A percentile compares a stretch with the other conserved stretches of the same genome.
Conservation (phyloP, 2,797 vertebrate genomes). For the Trachops cirrhosus region DNA sequence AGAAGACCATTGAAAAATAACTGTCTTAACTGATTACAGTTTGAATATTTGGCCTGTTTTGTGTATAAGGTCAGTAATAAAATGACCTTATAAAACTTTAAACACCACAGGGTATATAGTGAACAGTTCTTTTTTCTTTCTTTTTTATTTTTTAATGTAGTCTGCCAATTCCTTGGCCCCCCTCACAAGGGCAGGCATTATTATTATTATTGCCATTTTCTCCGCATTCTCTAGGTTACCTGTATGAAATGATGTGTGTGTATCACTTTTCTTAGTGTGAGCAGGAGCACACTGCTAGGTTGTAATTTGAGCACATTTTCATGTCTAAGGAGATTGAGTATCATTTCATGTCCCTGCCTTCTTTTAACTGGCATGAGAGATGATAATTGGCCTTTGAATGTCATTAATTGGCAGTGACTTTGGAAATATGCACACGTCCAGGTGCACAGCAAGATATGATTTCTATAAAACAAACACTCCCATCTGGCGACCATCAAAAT, state of each 20-base stretch:
- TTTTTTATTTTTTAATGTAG: not conserved
- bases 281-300: not conserved
- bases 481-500: not conserved
- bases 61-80: not conserved
- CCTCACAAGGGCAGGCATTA: not conserved
- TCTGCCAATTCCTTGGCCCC: not conserved
- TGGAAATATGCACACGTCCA: not conserved
- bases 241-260: not conserved
- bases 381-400: not conserved
- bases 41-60: not conserved
- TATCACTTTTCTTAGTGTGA: not conserved
- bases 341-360: not conserved
- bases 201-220: not conserved
- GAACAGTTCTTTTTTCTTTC: not conserved
- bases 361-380: not conserved
- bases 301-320: not conserved
- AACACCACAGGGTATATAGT: not conserved
- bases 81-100: not conserved
- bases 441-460: not conserved
- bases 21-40: not conserved
- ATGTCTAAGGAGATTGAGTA: not conserved
- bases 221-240: rapidly evolving
- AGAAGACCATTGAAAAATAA: not conserved
- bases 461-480: not conserved
- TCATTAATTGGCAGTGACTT: not conserved